Evolutionary conservation across 2,888 invertebrate species (phyloP), one percentile per base, ranked within the genome.

Genomic region (Caenorhabditis angaria): DNA sequence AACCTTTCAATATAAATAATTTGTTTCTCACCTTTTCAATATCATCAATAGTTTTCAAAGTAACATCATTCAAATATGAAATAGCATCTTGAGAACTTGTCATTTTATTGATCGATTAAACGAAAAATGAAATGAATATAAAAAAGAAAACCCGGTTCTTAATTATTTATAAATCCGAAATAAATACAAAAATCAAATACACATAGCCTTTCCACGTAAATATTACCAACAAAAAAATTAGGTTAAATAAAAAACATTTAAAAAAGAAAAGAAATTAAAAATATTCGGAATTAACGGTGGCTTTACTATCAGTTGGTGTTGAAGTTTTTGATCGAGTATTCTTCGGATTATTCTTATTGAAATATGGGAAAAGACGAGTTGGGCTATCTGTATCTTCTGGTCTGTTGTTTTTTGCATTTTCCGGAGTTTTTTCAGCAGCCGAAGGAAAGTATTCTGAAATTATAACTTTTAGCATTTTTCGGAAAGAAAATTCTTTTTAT

Each of bases 31-130:
- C 70, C 65, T 70, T 65, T 51, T 70, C 70, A 35, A 65, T 58
- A 32, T 70, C 62, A 35, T 61, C 55, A 60, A 70, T 70, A n/a
- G 70, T 61, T 48, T 35, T 57, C 29, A 70, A 61, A 28, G 70
- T 22, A 28, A 70, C 53, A 50, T 65, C 65, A 55, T 65, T 70
- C 65, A 70, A 24, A 47, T 65, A 65, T 48, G 51, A 55, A 59
- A 58, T 59, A 20, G 62, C 55, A 28, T 61, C 65, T 59, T 57
- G 61, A n/a, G 61, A 61, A 5, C 65, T 65, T 47, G 57, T 47
- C 70, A 70, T 70, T 41, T 41, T 41, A 18, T n/a, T n/a, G n/a
- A n/a, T n/a, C n/a, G n/a, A n/a, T n/a, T n/a, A n/a, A n/a, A n/a
- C 24, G 12, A 25, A 27, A 48, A 59, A 59, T 59, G n/a, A 35